Evolutionary conservation across 1,140 invertebrate species (phyloP), one percentile per base, ranked within the genome.

Genomic region (Halyomorpha halys): DNA sequence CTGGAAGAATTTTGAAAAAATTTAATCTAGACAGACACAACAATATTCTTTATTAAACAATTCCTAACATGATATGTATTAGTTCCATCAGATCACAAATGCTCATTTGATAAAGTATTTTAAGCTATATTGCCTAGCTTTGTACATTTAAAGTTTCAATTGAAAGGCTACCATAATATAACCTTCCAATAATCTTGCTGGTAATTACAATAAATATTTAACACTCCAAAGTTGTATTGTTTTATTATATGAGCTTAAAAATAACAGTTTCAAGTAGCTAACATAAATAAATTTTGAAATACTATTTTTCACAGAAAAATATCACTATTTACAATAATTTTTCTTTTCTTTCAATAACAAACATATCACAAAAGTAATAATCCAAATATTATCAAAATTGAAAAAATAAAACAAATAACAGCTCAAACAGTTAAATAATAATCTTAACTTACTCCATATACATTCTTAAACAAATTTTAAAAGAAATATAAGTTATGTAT

Each of bases 51-150:
- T 56, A 56, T 56, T 56, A 11, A 25, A 56, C 53, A 56, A 23
- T 56, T 56, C 23, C 53, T 23, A 25, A 63, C 49, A 63, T 63
- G 62, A 63, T 63, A 63, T 63, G 62, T 63, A 63, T 63, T 54
- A 34, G 62, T 63, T 63, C 53, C 62, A 63, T 45, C 53, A 45
- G 51, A 63, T 63, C 62, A 63, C 62, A 63, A 49, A 30, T 56
- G 23, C 19, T 56, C 23, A 25, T 23, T 56, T 39, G 13, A 39
- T 9, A 39, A 39, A 39, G 5, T 39, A 39, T 39, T 39, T 39
- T 39, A 30, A 30, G 27, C 27, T 30, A 30, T 30, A 8, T 30
- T 13, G 1, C 11, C 13, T 39, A 39, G 34, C 5, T 11, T 39
- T 39, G 34, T 6, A 11, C 11, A 39, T 39, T 39, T 39, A 3